Evolutionary conservation across 2,888 invertebrate species (phyloP).

Genomic region (Panorpa germanica): DNA sequence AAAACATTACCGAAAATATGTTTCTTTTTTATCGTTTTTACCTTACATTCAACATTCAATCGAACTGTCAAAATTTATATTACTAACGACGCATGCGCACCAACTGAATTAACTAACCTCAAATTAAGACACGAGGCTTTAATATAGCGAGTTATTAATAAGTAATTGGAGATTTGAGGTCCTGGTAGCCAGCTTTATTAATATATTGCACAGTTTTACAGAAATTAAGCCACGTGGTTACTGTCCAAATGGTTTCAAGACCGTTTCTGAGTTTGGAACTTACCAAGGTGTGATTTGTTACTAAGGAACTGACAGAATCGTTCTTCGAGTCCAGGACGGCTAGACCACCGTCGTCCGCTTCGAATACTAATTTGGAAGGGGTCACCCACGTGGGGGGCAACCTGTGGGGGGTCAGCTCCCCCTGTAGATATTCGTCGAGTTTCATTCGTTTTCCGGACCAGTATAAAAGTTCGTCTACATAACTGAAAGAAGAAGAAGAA

Average conservation of each 20-base stretch:
- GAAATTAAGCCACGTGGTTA: neutral
- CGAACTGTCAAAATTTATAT: no score
- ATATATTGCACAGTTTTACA: no score
- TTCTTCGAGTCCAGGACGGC: conserved; percentile 61
- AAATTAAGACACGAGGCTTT: no score
- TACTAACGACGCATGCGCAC: no score
- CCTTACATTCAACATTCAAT: no score
- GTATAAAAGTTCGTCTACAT: conserved; percentile 76
- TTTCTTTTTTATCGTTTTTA: no score
- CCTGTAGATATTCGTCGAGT: conserved; percentile 67
- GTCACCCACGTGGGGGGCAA: conserved; percentile 70
- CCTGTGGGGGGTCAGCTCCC: conserved; percentile 48
- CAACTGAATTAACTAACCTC: no score
- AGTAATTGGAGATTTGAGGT: no score
- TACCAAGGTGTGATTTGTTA: conserved; percentile 74
- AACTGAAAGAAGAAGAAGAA: conserved; percentile 26
- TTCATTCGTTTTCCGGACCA: conserved; percentile 79
- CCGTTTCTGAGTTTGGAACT: conserved; percentile 22
- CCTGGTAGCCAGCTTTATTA: no score
- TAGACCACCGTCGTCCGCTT: conserved; percentile 70
- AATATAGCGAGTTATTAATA: no score
- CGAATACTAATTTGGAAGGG: conserved; percentile 66
- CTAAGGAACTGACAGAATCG: conserved; percentile 59
- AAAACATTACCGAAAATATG: no score
- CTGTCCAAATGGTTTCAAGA: neutral